Conservation (phyloP, 1,140 invertebrate species). For the Phocides pigmalion region DNA sequence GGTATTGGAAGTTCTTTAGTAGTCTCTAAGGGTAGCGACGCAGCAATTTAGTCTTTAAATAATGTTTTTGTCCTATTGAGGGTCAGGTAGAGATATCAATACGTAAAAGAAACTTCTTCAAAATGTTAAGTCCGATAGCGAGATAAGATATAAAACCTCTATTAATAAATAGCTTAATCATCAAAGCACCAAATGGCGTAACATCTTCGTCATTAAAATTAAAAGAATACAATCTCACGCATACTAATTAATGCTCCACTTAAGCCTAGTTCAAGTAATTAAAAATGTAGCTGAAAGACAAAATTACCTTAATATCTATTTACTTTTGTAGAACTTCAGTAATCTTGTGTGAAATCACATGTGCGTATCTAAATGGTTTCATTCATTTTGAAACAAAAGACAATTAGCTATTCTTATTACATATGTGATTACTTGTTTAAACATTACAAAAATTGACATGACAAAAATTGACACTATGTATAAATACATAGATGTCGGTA, state of each 20-base stretch:
- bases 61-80: too few relatives aligned
- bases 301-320: neutral
- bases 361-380: slow-evolving; percentile 2
- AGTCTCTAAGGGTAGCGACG: too few relatives aligned
- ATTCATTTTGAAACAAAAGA: slow-evolving; percentile 23
- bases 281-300: slow-evolving; percentile 15
- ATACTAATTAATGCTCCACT: slow-evolving; percentile 15
- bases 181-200: neutral
- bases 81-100: too few relatives aligned
- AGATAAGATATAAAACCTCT: too few relatives aligned
- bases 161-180: too few relatives aligned
- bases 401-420: slow-evolving; percentile 9
- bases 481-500: too few relatives aligned
- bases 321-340: slow-evolving; percentile 21
- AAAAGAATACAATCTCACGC: slow-evolving; percentile 14
- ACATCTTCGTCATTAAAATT: neutral
- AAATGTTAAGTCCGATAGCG: too few relatives aligned
- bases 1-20: too few relatives aligned
- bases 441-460: neutral
- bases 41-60: too few relatives aligned
- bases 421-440: neutral
- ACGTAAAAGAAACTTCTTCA: too few relatives aligned
- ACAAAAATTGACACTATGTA: neutral
- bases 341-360: slow-evolving; percentile 25
- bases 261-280: slow-evolving; percentile 19